Percentiles rank a stretch among this genome's conserved stretches.
These are phyloP conservation scores for Euglossa dilemma DNA, from an alignment of 1,140 invertebrate species.

Conservation along the genomic window DNA sequence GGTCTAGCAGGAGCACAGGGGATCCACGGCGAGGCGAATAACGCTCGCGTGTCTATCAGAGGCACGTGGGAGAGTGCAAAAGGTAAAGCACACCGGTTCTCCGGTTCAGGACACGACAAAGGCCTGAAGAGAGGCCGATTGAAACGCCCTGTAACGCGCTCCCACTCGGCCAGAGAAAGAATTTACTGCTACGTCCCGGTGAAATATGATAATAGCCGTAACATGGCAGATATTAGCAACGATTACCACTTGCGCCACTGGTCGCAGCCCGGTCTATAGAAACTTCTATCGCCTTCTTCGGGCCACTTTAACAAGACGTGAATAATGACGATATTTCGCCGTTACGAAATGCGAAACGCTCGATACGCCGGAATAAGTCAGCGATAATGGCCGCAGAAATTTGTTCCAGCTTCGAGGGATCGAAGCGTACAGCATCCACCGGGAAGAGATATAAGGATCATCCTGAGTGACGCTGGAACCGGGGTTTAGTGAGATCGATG, in stretches of 20 bases:
- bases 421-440: neutral
- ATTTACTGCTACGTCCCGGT: slow-evolving; percentile 60
- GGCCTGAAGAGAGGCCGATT: slow-evolving; percentile 45
- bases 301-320: slow-evolving; percentile 48
- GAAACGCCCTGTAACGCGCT: slow-evolving; percentile 45
- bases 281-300: slow-evolving; percentile 46
- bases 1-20: slow-evolving; percentile 40
- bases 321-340: slow-evolving; percentile 61
- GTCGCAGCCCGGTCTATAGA: slow-evolving; percentile 12
- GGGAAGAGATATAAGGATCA: neutral
- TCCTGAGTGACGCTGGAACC: neutral
- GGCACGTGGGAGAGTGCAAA: slow-evolving; percentile 36
- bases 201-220: slow-evolving; percentile 64
- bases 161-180: slow-evolving; percentile 31
- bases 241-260: slow-evolving; percentile 65
- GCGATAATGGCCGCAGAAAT: slow-evolving; percentile 55
- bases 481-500: neutral
- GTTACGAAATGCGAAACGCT: slow-evolving; percentile 54
- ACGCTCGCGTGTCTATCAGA: slow-evolving; percentile 14
- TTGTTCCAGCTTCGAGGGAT: slow-evolving; percentile 24
- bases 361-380: slow-evolving; percentile 55
- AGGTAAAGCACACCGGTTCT: neutral
- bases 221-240: slow-evolving; percentile 69
- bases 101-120: slow-evolving; percentile 36
- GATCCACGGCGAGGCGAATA: neutral